A percentile compares a stretch with the other conserved stretches of the same genome.
Evolutionary conservation across 1,140 invertebrate genomes (phyloP).

Genomic region (Tetragonula clypearis): DNA sequence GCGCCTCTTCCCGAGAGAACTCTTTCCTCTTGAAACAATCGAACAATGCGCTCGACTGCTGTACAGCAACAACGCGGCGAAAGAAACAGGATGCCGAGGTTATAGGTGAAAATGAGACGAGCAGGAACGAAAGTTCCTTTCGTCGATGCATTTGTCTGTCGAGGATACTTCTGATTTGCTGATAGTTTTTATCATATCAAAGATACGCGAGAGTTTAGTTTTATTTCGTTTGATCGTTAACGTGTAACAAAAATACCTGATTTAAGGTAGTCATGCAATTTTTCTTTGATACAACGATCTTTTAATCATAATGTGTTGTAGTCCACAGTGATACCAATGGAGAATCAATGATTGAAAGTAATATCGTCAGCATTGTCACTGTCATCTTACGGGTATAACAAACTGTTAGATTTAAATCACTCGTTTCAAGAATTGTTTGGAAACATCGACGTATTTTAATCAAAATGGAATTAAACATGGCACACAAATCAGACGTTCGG

Average conservation of each 20-base stretch:
- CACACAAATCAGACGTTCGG: too few relatives aligned
- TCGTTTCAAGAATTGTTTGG: too few relatives aligned
- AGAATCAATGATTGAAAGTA: background rate
- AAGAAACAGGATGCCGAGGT: background rate
- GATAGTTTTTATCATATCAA: too few relatives aligned
- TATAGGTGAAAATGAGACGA: background rate
- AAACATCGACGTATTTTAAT: too few relatives aligned
- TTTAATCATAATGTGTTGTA: background rate
- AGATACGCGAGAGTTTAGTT: too few relatives aligned
- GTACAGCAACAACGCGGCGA: background rate
- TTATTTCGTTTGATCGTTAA: too few relatives aligned
- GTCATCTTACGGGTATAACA: too few relatives aligned
- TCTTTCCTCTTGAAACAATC: slow-evolving; percentile 47
- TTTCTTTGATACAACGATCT: background rate
- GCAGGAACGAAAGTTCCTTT: slow-evolving; percentile 34
- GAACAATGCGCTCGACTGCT: slow-evolving; percentile 39
- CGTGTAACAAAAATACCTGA: background rate
- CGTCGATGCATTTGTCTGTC: too few relatives aligned
- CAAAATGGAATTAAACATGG: too few relatives aligned
- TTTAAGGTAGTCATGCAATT: background rate
- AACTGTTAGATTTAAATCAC: too few relatives aligned
- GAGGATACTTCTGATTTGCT: too few relatives aligned
- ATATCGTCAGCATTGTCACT: too few relatives aligned
- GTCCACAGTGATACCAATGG: background rate
- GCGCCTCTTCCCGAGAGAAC: background rate